These are phyloP conservation scores for Melanitta fusca DNA, from an alignment of 2,797 vertebrate genomes.

Conservation along the genomic window DNA sequence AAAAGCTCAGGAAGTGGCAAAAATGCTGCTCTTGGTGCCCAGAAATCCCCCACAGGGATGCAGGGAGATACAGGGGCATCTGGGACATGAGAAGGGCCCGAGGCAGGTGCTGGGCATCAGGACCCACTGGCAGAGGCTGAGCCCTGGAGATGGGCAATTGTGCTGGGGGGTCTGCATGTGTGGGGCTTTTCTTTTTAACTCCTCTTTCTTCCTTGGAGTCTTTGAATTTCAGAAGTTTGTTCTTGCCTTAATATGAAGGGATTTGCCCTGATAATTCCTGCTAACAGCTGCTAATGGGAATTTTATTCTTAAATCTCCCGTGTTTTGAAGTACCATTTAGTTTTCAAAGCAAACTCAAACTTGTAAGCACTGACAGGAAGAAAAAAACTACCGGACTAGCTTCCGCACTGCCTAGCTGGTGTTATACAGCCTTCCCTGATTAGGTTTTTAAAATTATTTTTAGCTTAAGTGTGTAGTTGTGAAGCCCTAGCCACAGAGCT, in stretches of 20 bases:
- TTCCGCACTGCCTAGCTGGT: background rate
- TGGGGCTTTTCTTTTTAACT: background rate
- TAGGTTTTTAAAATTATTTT: background rate
- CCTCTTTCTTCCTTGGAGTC: background rate
- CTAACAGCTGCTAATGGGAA: constrained; percentile 23
- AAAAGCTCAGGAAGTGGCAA: background rate
- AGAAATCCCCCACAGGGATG: background rate
- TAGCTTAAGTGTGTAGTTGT: background rate
- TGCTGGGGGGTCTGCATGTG: background rate
- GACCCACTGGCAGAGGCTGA: fast-evolving
- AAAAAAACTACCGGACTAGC: background rate
- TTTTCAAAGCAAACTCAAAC: constrained; percentile 24
- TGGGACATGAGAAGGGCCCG: background rate
- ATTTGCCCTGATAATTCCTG: background rate
- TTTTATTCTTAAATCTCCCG: constrained; percentile 9
- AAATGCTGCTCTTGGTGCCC: background rate
- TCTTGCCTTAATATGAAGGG: background rate
- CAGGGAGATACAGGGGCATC: fast-evolving
- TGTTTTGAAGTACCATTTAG: background rate
- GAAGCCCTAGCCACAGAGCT: background rate
- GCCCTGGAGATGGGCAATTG: no score
- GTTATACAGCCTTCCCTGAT: background rate
- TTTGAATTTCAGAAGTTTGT: background rate
- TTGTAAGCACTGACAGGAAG: background rate
- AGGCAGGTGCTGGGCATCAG: background rate